phyloP scores from a whole-genome alignment of 2,888 invertebrate genomes.

The Thereva nobilitata region DNA sequence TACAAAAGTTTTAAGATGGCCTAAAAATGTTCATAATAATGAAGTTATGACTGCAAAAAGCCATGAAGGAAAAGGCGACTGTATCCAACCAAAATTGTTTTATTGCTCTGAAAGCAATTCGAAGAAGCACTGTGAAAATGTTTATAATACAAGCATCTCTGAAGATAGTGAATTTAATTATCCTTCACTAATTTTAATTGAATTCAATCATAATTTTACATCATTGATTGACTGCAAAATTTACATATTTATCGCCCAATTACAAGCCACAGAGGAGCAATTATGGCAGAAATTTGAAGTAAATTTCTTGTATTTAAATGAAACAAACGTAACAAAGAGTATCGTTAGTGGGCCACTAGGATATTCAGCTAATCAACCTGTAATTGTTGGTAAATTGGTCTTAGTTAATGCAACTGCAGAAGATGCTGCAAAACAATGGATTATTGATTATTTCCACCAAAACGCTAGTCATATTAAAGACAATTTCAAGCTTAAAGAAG shows the following conservation, averaged over 20 bases:
- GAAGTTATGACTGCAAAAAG: constrained; percentile 29
- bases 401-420: constrained; percentile 45
- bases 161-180: constrained; percentile 2
- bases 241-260: background rate
- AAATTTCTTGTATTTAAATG: constrained; percentile 45
- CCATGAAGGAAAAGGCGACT: constrained; percentile 24
- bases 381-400: constrained; percentile 48
- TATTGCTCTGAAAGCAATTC: constrained; percentile 14
- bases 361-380: constrained; percentile 49
- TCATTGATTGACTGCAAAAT: background rate
- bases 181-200: constrained; percentile 42
- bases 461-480: background rate
- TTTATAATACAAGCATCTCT: constrained; percentile 8
- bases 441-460: constrained; percentile 49
- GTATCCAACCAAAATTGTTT: constrained; percentile 23
- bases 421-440: constrained; percentile 38
- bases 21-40: constrained; percentile 14
- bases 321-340: constrained; percentile 37
- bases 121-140: background rate
- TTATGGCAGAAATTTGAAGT: constrained; percentile 49
- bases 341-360: constrained; percentile 51
- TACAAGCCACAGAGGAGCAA: constrained; percentile 12
- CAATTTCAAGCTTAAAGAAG: constrained; percentile 18
- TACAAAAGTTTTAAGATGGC: constrained; percentile 32
- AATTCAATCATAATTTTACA: constrained; percentile 48